Percentiles rank a stretch among this genome's conserved stretches.
Conservation (phyloP, 2,797 vertebrate genomes). For the Sebastes cheni region DNA sequence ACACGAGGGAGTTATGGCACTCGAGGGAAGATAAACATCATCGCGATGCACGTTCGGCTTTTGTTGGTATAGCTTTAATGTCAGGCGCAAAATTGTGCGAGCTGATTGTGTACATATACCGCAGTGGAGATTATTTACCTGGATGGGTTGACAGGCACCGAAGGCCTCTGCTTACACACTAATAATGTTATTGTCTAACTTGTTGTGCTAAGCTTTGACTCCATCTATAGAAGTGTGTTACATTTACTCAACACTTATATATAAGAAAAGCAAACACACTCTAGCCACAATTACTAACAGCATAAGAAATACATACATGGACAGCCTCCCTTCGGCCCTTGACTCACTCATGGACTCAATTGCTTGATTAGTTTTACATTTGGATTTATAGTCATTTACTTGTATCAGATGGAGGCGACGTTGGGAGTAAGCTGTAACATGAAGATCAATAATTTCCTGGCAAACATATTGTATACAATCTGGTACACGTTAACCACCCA, state of each 20-base stretch:
- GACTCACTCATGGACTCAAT: not conserved
- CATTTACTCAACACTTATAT: not conserved
- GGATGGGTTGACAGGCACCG: not conserved
- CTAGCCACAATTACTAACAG: not conserved
- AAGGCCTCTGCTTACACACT: conserved; percentile 1
- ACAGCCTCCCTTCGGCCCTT: not conserved
- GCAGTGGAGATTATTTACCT: conserved; percentile 34
- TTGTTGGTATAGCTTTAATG: conserved; percentile 43
- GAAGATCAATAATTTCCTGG: not conserved
- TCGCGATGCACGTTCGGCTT: conserved; percentile 4
- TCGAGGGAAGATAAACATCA: conserved; percentile 64
- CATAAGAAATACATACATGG: not conserved
- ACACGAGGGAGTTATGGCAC: conserved; percentile 45
- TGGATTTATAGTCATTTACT: not conserved
- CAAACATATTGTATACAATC: not conserved
- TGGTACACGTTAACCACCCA: not conserved
- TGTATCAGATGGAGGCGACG: not conserved
- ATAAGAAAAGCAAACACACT: not conserved
- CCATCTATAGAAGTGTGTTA: not conserved
- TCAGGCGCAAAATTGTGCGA: conserved; percentile 37
- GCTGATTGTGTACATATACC: conserved; percentile 14
- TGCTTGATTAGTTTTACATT: not conserved
- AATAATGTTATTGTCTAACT: not conserved
- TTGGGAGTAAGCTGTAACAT: not conserved
- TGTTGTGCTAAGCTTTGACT: not conserved